A percentile compares a stretch with the other conserved stretches of the same genome.
These are phyloP conservation scores for Bellardia bayeri DNA, from an alignment of 2,888 invertebrate genomes.

Conservation along the genomic window DNA sequence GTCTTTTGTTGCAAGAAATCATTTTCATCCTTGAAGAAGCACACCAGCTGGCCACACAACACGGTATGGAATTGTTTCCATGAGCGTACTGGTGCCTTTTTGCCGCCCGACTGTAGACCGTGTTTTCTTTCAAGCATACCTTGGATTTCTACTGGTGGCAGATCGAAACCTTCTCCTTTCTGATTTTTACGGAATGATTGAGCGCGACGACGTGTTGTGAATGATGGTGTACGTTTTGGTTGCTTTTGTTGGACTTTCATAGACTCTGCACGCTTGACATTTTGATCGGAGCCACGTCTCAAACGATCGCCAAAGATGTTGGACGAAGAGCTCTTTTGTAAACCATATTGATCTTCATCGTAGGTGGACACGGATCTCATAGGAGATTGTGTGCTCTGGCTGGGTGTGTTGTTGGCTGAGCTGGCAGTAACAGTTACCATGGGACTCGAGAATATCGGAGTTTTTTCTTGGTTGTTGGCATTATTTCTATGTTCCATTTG, in stretches of 20 bases:
- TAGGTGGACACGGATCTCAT: conserved; percentile 78
- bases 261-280: conserved; percentile 93
- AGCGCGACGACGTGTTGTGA: conserved; percentile 95
- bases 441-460: conserved; percentile 82
- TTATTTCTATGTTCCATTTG: conserved; percentile 84
- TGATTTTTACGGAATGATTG: conserved; percentile 93
- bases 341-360: conserved; percentile 78
- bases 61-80: conserved; percentile 98
- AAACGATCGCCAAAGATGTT: conserved; percentile 86
- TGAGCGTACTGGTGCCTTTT: conserved; percentile 96
- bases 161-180: conserved; percentile 85
- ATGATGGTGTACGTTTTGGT: conserved; percentile 96
- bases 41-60: conserved; percentile 97
- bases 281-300: conserved; percentile 86
- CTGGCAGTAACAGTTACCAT: conserved; percentile 80
- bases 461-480: conserved; percentile 84
- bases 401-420: conserved; percentile 72
- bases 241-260: conserved; percentile 94
- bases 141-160: conserved; percentile 96
- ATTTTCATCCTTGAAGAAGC: conserved; percentile 98
- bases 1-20: conserved; percentile 96
- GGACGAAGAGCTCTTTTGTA: conserved; percentile 81
- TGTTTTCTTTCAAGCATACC: conserved; percentile 97
- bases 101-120: conserved; percentile 95
- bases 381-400: conserved; percentile 78